phyloP scores from a whole-genome alignment of 2,888 invertebrate genomes.

The Zeuzera pyrina region DNA sequence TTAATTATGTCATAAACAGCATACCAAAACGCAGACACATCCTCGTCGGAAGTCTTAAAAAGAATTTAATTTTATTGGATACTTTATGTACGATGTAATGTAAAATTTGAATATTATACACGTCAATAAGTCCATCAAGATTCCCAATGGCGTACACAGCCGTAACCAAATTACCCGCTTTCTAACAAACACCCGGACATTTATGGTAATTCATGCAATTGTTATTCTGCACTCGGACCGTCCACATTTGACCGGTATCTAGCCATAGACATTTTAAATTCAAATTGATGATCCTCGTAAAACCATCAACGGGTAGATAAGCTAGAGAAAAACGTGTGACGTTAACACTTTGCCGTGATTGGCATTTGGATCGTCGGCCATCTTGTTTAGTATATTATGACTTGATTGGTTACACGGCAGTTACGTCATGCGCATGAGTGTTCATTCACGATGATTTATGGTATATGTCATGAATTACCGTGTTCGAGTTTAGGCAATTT shows the following conservation, averaged over 20 bases:
- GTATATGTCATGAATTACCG: too few species aligned
- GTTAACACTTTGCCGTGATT: conserved; percentile 53
- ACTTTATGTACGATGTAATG: too few species aligned
- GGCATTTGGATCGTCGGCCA: conserved; percentile 55
- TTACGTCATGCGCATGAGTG: conserved; percentile 3
- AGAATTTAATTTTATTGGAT: too few species aligned
- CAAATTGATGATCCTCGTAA: conserved; percentile 68
- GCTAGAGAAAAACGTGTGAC: conserved; percentile 56
- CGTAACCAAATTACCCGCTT: conserved; percentile 72
- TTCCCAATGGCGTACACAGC: conserved; percentile 51
- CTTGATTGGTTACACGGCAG: conserved; percentile 30
- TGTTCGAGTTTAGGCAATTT: too few species aligned
- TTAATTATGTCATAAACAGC: too few species aligned
- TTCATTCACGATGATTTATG: background rate
- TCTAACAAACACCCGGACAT: conserved; percentile 70
- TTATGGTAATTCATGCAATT: conserved; percentile 66
- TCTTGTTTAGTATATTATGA: conserved; percentile 39
- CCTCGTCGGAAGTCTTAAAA: too few species aligned
- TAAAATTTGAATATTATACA: conserved; percentile 45
- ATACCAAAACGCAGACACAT: too few species aligned
- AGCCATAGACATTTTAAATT: conserved; percentile 64
- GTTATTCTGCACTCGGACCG: conserved; percentile 58
- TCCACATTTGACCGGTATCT: conserved; percentile 71
- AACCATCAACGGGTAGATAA: conserved; percentile 65
- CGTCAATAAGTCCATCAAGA: conserved; percentile 50